Evolutionary conservation across 1,140 invertebrate genomes (phyloP), one percentile per base, ranked within the genome.

Genomic region (Ostrea edulis): DNA sequence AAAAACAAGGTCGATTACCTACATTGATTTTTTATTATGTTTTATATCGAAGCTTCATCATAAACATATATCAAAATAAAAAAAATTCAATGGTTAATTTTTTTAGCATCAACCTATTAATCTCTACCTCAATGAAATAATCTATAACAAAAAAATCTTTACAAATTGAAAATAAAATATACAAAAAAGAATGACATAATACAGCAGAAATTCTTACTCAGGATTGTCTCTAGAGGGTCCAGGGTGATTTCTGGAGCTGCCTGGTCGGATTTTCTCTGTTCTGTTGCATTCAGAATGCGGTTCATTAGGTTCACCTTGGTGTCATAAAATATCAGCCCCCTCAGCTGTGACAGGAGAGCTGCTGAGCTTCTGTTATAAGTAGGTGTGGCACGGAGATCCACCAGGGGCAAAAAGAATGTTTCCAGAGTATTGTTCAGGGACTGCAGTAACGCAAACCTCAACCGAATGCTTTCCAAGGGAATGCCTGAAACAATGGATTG

Each of bases 181-280:
- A 44, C 35, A 5, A 44, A 44, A 44, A 5, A 44, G 35, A 44
- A 44, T 44, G 35, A 44, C 35, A 44, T 5, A 5, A 44, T 81
- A 25, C 71, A 77, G 71, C 5, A 1, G 14, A 81, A 11, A 81
- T 3, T 14, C 89, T 88, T 87, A 95, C 94, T 93, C 86, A 92
- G 92, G 81, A 95, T 91, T 86, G 68, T 92, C 85, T 95, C 94
- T 14, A 95, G 90, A 9, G 94, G 94, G 90, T 95, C 94, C 20
- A 95, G 90, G 22, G 91, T 93, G 54, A 95, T 93, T 84, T 95
- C 94, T 17, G 94, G 94, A 9, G 94, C 93, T n/a, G 94, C 93
- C 89, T 94, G 94, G 85, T 95, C 94, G 17, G 92, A 92, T 91
- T 94, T 95, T 65, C 94, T 86, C 86, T 93, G 92, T 17, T 93